Conservation (phyloP, 1,140 invertebrate species). For the Zaprionus inermis region DNA sequence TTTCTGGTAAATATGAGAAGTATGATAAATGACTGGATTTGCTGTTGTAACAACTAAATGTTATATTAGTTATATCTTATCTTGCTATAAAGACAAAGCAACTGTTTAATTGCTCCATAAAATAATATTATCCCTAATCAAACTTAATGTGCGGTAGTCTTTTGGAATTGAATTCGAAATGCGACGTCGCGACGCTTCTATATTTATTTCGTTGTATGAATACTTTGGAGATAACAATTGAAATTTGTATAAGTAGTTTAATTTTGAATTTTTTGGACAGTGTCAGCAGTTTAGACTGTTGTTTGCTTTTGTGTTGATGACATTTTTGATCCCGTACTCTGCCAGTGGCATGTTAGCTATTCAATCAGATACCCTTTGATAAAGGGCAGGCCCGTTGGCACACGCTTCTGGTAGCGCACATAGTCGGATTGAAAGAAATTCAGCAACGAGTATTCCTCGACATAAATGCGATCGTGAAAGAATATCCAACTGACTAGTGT, state of each 20-base stretch:
- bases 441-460: conserved; percentile 96
- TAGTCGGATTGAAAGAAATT: conserved; percentile 97
- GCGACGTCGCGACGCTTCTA: background rate
- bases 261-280: conserved; percentile 10
- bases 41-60: no score
- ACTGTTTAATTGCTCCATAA: background rate
- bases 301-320: conserved; percentile 64
- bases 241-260: background rate
- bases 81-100: no score
- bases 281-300: conserved; percentile 14
- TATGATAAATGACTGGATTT: background rate
- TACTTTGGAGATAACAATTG: conserved; percentile 3
- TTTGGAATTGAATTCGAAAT: background rate
- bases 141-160: background rate
- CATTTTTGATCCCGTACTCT: conserved; percentile 26
- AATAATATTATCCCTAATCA: background rate
- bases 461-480: conserved; percentile 93
- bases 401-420: conserved; percentile 93
- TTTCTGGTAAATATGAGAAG: background rate
- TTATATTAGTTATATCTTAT: no score
- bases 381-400: conserved; percentile 96
- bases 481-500: conserved; percentile 94
- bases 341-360: conserved; percentile 29
- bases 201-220: conserved; percentile 8
- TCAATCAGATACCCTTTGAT: conserved; percentile 90